These are phyloP conservation scores for Meloe dianella DNA, from an alignment of 2,888 invertebrate genomes.

Conservation along the genomic window DNA sequence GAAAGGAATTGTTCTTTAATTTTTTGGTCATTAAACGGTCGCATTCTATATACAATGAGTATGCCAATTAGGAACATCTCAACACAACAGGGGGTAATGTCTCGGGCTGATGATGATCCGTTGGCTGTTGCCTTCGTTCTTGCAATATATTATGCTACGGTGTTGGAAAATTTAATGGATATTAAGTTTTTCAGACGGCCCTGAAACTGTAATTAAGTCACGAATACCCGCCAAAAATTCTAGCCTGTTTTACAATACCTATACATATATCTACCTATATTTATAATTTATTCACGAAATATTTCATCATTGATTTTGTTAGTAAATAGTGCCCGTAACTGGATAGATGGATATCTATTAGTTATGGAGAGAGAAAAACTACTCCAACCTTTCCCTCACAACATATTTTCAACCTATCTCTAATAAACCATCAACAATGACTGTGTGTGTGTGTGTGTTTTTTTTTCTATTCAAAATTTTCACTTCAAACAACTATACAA, in stretches of 20 bases:
- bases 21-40: constrained; percentile 50
- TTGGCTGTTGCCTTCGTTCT: constrained; percentile 13
- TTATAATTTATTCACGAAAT: not conserved
- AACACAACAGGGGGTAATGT: constrained; percentile 43
- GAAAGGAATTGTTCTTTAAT: constrained; percentile 46
- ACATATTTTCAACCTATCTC: not conserved
- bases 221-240: constrained; percentile 28
- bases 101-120: constrained; percentile 35
- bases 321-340: not conserved
- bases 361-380: not conserved
- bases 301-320: too few relatives aligned
- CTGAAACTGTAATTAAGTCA: constrained; percentile 46
- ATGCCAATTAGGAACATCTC: constrained; percentile 51
- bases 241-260: not conserved
- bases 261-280: not conserved
- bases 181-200: constrained; percentile 44
- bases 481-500: too few relatives aligned
- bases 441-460: too few relatives aligned
- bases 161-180: constrained; percentile 47
- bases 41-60: constrained; percentile 43
- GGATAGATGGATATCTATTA: not conserved
- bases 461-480: too few relatives aligned
- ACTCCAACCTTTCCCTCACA: not conserved
- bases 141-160: constrained; percentile 38
- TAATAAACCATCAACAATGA: not conserved